Conservation (phyloP, 1,140 invertebrate genomes). For the Chrysomallon squamiferum region DNA sequence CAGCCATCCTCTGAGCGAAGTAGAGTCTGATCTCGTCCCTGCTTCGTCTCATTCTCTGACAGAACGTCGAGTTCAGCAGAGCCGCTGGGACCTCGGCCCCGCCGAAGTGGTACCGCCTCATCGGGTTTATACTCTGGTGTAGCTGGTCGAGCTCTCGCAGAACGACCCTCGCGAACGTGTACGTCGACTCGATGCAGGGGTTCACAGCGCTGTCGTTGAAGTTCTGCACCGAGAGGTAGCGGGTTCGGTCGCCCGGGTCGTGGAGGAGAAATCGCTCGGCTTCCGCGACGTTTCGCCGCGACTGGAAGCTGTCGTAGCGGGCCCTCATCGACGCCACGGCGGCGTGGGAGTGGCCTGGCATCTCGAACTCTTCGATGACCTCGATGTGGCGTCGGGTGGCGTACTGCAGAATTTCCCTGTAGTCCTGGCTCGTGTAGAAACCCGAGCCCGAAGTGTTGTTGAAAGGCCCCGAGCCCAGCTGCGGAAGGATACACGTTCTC, state of each 20-base stretch:
- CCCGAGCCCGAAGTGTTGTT: slow-evolving; percentile 18
- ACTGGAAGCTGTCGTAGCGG: slow-evolving; percentile 4
- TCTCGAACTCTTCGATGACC: slow-evolving; percentile 48
- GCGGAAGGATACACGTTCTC: slow-evolving; percentile 20
- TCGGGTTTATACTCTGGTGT: slow-evolving; percentile 28
- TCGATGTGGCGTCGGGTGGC: slow-evolving; percentile 31
- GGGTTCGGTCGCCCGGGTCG: slow-evolving; percentile 19
- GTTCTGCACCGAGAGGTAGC: slow-evolving; percentile 38
- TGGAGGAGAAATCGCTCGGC: background rate
- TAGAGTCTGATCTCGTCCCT: no score
- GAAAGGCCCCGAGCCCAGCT: slow-evolving; percentile 35
- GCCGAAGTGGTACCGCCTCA: slow-evolving; percentile 49
- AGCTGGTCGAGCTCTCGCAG: slow-evolving; percentile 27
- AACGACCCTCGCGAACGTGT: slow-evolving; percentile 20
- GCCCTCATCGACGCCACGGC: slow-evolving; percentile 37
- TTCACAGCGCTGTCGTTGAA: slow-evolving; percentile 46
- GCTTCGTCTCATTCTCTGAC: slow-evolving; percentile 9
- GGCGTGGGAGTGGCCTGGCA: slow-evolving; percentile 45
- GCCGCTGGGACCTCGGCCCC: slow-evolving; percentile 50
- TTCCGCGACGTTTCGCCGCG: slow-evolving; percentile 7
- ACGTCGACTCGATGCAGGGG: slow-evolving; percentile 47
- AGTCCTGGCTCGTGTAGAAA: slow-evolving; percentile 40
- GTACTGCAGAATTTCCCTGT: slow-evolving; percentile 32
- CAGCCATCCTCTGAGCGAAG: no score
- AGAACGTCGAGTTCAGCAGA: slow-evolving; percentile 33